Evolutionary conservation across 2,797 vertebrate species (phyloP).

Genomic region (Rhinella marina): DNA sequence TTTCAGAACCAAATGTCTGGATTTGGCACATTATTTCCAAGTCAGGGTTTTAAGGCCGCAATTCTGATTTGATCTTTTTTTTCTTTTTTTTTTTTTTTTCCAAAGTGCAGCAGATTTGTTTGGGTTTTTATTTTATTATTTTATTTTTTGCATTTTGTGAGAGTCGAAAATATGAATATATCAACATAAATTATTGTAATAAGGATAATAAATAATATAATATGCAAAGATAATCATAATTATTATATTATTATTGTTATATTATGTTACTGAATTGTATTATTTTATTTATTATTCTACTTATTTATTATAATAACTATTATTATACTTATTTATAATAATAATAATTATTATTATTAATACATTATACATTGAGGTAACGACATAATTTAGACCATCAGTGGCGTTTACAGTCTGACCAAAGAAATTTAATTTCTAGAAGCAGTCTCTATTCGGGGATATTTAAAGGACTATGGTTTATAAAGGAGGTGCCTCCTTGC

Average conservation of each 20-base stretch:
- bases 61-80: neutral
- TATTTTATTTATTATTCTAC: no score
- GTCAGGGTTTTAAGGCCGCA: slow-evolving; percentile 62
- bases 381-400: no score
- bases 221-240: neutral
- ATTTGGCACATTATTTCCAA: slow-evolving; percentile 67
- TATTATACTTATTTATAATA: neutral
- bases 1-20: slow-evolving; percentile 70
- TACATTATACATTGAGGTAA: no score
- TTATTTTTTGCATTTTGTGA: neutral
- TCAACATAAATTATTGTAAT: neutral
- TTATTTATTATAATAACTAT: no score
- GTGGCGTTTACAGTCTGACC: no score
- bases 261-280: no score
- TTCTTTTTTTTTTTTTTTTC: slow-evolving; percentile 6
- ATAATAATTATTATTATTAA: neutral
- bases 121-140: neutral
- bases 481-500: no score
- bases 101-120: neutral
- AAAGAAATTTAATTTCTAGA: no score
- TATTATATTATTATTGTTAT: no score
- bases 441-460: no score
- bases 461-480: no score
- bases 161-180: neutral
- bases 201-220: neutral